Conservation (phyloP, 2,113 vertebrate genomes). For the Rhagologus leucostigma region DNA sequence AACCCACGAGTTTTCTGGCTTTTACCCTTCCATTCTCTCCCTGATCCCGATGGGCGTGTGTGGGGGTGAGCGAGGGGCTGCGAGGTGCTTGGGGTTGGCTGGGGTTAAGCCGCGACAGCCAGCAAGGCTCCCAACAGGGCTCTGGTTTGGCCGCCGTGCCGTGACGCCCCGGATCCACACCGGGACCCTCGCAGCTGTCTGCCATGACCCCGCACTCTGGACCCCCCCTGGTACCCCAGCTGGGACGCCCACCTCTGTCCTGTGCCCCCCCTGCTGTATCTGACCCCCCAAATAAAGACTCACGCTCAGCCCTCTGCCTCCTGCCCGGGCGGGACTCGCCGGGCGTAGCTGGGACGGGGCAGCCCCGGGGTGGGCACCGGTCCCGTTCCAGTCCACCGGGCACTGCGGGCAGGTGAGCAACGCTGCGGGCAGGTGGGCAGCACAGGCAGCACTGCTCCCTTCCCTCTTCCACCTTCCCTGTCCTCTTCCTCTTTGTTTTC, state of each 20-base stretch:
- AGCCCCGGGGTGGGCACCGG: fast-evolving
- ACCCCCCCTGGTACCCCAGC: background rate
- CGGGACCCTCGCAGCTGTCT: no score
- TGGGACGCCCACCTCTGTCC: background rate
- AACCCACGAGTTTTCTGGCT: background rate
- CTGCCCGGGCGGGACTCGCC: background rate
- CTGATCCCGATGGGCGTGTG: background rate
- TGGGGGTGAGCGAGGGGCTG: background rate
- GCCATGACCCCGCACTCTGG: background rate
- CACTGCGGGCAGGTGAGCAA: background rate
- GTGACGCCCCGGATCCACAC: background rate
- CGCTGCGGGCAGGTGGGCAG: no score
- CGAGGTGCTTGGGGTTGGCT: background rate
- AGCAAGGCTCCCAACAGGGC: background rate
- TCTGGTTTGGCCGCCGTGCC: background rate
- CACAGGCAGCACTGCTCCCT: background rate
- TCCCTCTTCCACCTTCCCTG: background rate
- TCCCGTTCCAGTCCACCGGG: fast-evolving
- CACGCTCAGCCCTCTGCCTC: no score
- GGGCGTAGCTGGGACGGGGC: background rate
- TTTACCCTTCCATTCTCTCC: background rate
- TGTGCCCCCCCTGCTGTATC: no score
- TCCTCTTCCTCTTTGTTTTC: background rate
- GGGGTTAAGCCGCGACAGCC: background rate
- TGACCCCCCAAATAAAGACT: background rate